Evolutionary conservation across 2,888 invertebrate species (phyloP).

Genomic region (Apoderus coryli): DNA sequence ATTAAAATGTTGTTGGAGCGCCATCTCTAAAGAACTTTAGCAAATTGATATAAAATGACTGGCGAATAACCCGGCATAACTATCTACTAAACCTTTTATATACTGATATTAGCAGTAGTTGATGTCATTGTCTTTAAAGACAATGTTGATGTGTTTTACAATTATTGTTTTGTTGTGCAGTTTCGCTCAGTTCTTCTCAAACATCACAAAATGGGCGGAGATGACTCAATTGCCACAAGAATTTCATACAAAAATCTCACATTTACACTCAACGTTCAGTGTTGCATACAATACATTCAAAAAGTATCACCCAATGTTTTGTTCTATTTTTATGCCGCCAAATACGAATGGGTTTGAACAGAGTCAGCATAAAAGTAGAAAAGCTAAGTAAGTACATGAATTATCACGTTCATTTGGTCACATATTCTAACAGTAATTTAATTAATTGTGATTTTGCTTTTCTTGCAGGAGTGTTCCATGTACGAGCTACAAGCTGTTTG

Average conservation of each 20-base stretch:
- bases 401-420: too few relatives aligned
- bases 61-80: too few relatives aligned
- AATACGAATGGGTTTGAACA: constrained; percentile 34
- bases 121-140: too few relatives aligned
- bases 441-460: background rate
- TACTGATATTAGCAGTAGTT: too few relatives aligned
- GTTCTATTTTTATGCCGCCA: constrained; percentile 68
- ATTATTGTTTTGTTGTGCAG: constrained; percentile 44
- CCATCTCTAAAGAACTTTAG: too few relatives aligned
- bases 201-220: constrained; percentile 90
- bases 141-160: too few relatives aligned
- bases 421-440: constrained; percentile 6
- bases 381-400: constrained; percentile 40
- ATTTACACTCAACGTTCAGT: constrained; percentile 78
- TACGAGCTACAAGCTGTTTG: constrained; percentile 70
- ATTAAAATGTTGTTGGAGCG: too few relatives aligned
- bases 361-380: constrained; percentile 41
- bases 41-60: too few relatives aligned
- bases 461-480: constrained; percentile 53
- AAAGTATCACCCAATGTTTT: constrained; percentile 79
- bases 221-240: constrained; percentile 80
- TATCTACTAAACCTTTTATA: too few relatives aligned
- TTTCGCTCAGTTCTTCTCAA: constrained; percentile 84
- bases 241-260: constrained; percentile 68
- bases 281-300: constrained; percentile 90